Conservation (phyloP, 2,888 invertebrate species). For the Phymatocera aterrima region DNA sequence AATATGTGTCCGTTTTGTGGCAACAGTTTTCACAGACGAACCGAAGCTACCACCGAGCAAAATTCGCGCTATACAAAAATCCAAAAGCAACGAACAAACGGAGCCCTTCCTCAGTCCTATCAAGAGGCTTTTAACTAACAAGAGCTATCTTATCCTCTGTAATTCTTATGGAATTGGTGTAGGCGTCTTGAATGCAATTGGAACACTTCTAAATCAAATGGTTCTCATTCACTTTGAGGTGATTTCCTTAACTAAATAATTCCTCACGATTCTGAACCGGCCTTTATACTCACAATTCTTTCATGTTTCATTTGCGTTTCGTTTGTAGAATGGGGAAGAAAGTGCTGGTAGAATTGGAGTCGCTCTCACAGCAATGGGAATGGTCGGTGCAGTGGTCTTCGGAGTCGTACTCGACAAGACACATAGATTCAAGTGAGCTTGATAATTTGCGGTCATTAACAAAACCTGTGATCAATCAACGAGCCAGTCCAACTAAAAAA, state of each 20-base stretch:
- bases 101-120: constrained; percentile 66
- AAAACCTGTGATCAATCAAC: not conserved
- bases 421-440: constrained; percentile 80
- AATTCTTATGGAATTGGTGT: constrained; percentile 83
- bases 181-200: constrained; percentile 84
- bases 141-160: constrained; percentile 78
- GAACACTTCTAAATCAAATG: constrained; percentile 79
- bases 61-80: constrained; percentile 65
- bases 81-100: constrained; percentile 50
- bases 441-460: constrained; percentile 7
- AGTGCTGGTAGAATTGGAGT: constrained; percentile 81
- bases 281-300: not conserved
- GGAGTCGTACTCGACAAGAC: constrained; percentile 82
- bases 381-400: constrained; percentile 80
- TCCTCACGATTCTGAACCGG: not conserved
- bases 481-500: not conserved
- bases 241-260: constrained; percentile 58
- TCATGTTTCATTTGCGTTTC: not conserved
- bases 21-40: constrained; percentile 77
- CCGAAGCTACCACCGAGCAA: constrained; percentile 78
- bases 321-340: constrained; percentile 74
- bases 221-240: constrained; percentile 74
- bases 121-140: constrained; percentile 77
- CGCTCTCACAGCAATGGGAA: constrained; percentile 79
- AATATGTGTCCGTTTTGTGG: not conserved